These are phyloP conservation scores for Lamprotornis superbus DNA, from an alignment of 2,113 vertebrate genomes.

Conservation along the genomic window DNA sequence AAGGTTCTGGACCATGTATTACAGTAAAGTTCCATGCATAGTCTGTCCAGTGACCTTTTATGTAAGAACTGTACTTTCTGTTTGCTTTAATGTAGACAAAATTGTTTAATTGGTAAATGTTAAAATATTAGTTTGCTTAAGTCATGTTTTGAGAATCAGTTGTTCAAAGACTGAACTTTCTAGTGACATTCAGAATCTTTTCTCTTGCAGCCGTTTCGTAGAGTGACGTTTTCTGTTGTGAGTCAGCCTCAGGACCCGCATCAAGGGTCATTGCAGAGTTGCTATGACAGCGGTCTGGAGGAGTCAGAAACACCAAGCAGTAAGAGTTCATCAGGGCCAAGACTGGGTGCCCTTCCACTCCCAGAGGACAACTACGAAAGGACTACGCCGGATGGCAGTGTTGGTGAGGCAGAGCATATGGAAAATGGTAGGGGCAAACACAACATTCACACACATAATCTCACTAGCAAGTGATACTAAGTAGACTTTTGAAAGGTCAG, in stretches of 20 bases:
- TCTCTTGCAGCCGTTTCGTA: conserved; percentile 99
- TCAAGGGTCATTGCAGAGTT: conserved; percentile 99
- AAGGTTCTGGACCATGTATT: neutral
- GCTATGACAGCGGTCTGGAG: conserved; percentile 99
- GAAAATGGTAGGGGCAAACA: conserved; percentile 99
- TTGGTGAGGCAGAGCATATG: conserved; percentile 99
- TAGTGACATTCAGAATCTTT: conserved; percentile 96
- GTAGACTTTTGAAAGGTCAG: conserved; percentile 70
- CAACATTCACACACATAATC: conserved; percentile 78
- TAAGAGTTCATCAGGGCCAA: conserved; percentile 99
- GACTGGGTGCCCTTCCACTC: conserved; percentile 98
- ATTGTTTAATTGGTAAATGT: conserved; percentile 30
- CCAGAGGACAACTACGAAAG: conserved; percentile 99
- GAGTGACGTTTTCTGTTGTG: conserved; percentile 99
- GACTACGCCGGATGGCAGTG: conserved; percentile 99
- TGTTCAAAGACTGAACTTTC: conserved; percentile 60
- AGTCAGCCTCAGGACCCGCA: conserved; percentile 99
- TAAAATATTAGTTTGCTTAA: conserved; percentile 56
- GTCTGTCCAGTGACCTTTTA: neutral
- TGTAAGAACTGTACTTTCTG: neutral
- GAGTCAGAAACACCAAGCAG: conserved; percentile 99
- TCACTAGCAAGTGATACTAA: conserved; percentile 72
- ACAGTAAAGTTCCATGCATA: neutral
- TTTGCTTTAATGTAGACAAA: conserved; percentile 19
- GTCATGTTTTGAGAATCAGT: conserved; percentile 74